A percentile compares a stretch with the other conserved stretches of the same genome.
Conservation (phyloP, 2,797 vertebrate genomes). For the Crocodylus rhombifer region DNA sequence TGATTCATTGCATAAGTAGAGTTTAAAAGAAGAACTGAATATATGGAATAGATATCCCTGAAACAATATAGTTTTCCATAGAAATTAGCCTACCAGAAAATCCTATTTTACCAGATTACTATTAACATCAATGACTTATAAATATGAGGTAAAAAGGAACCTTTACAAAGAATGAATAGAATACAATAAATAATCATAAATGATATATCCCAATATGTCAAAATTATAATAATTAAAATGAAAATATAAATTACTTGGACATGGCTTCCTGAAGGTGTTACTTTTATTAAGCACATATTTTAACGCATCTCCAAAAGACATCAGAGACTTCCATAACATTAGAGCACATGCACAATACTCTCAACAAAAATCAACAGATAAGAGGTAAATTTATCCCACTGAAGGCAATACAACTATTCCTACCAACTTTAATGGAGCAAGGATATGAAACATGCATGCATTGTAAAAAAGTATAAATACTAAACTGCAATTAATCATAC, state of each 20-base stretch:
- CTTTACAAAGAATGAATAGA: conserved; percentile 43
- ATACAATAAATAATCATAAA: neutral
- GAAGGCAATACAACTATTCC: neutral
- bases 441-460: neutral
- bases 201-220: conserved; percentile 35
- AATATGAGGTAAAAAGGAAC: conserved; percentile 27
- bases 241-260: neutral
- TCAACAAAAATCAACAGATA: neutral
- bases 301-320: neutral
- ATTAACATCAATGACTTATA: neutral
- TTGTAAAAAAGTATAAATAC: neutral
- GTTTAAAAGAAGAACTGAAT: conserved; percentile 48
- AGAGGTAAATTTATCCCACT: neutral
- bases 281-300: neutral
- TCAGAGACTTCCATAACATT: neutral
- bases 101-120: neutral
- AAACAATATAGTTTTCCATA: neutral
- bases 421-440: neutral
- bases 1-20: conserved; percentile 20
- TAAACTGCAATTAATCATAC: neutral
- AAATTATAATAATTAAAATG: conserved; percentile 35
- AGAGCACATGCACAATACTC: neutral
- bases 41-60: conserved; percentile 27
- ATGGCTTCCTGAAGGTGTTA: neutral
- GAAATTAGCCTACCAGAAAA: conserved; percentile 30